Evolutionary conservation across 2,113 vertebrate species (phyloP).

Genomic region (Lasiurus cinereus): DNA sequence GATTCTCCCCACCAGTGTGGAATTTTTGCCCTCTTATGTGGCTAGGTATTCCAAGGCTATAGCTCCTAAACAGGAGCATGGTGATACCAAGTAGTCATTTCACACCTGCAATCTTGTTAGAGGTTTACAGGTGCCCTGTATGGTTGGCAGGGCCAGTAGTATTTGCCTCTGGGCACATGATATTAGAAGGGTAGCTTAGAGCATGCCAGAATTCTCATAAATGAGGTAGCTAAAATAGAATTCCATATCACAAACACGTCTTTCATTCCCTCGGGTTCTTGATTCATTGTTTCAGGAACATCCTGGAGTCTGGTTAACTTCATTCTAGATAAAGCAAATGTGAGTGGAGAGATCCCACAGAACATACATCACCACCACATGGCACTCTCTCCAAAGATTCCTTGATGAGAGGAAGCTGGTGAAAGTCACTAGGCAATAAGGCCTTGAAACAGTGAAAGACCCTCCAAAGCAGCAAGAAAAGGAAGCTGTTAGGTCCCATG

Average conservation of each 20-base stretch:
- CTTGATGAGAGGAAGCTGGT: neutral
- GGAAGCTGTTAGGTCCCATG: neutral
- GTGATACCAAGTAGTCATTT: neutral
- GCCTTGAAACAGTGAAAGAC: neutral
- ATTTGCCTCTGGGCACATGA: neutral
- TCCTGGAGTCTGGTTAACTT: neutral
- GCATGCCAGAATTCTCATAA: neutral
- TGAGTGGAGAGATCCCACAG: neutral
- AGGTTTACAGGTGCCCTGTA: neutral
- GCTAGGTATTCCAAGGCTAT: neutral
- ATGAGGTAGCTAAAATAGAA: neutral
- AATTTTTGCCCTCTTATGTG: neutral
- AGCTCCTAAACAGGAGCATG: neutral
- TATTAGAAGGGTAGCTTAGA: neutral
- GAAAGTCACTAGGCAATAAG: neutral
- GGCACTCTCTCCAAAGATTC: neutral
- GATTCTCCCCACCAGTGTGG: neutral
- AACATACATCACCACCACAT: too few relatives aligned
- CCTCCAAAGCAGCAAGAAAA: neutral
- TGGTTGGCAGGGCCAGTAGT: neutral
- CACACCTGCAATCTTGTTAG: neutral
- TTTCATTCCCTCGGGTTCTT: neutral
- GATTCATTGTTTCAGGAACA: neutral
- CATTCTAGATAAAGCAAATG: neutral
- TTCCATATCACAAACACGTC: neutral